Conservation (phyloP, 1,140 invertebrate genomes). For the Mamestra configurata region DNA sequence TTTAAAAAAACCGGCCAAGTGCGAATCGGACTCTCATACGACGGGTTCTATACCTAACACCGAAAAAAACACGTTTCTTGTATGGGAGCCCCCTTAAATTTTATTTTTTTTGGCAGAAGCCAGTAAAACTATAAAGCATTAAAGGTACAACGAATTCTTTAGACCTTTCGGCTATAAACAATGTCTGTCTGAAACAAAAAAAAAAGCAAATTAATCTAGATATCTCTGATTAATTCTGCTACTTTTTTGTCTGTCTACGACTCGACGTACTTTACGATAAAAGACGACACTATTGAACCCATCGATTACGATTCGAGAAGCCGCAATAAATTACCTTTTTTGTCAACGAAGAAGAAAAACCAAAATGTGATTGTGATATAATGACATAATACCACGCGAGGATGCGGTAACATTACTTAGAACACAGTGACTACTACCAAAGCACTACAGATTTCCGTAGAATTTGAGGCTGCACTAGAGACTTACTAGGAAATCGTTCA, state of each 20-base stretch:
- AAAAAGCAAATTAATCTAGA: conserved; percentile 15
- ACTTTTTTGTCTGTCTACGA: conserved; percentile 9
- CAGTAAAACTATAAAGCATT: background rate
- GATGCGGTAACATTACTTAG: conserved; percentile 19
- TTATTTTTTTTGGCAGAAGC: no score
- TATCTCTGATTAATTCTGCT: conserved; percentile 24
- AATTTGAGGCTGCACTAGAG: background rate
- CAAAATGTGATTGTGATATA: conserved; percentile 35
- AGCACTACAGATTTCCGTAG: conserved; percentile 4
- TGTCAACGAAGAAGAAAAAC: conserved; percentile 20
- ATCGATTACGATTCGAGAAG: conserved; percentile 32
- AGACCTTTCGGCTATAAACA: background rate
- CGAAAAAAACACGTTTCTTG: no score
- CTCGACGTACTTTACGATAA: background rate
- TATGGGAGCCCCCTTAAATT: no score
- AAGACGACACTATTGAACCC: conserved; percentile 13
- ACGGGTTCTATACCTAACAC: no score
- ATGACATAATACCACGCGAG: conserved; percentile 29
- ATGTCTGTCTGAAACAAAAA: background rate
- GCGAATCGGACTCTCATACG: no score
- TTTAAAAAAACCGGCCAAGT: no score
- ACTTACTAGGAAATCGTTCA: conserved; percentile 14
- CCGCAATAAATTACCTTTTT: conserved; percentile 38
- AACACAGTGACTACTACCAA: no score
- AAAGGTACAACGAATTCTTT: background rate